Percentiles rank a stretch among this genome's conserved stretches.
Conservation (phyloP, 2,888 invertebrate genomes). For the Macrosiphum euphorbiae region DNA sequence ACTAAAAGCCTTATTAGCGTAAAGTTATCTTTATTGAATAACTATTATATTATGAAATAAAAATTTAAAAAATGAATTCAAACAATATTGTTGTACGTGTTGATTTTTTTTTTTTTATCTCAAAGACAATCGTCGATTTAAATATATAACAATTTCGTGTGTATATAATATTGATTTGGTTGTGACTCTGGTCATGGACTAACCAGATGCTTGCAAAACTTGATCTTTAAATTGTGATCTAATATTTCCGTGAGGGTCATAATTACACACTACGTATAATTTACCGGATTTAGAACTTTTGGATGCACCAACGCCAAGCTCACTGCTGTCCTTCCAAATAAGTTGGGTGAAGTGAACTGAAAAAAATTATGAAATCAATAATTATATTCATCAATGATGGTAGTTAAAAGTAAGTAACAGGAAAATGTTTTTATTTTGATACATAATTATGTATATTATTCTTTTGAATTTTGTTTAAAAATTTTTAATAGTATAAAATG, state of each 20-base stretch:
- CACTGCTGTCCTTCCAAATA: conserved; percentile 1
- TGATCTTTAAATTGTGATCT: conserved; percentile 26
- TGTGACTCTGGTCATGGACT: background rate
- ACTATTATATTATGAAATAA: conserved; percentile 39
- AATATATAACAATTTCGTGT: background rate
- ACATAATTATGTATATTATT: background rate
- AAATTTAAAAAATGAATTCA: conserved; percentile 15
- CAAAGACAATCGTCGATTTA: background rate
- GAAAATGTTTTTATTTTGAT: background rate
- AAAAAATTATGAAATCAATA: background rate
- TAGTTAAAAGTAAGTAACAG: background rate
- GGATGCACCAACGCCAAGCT: conserved; percentile 15
- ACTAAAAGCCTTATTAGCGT: conserved; percentile 51
- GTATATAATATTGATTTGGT: background rate
- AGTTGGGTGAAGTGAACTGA: conserved; percentile 49
- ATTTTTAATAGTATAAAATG: background rate
- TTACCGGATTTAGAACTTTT: conserved; percentile 1
- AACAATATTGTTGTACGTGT: background rate
- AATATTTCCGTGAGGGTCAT: conserved; percentile 6
- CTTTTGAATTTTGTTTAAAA: background rate
- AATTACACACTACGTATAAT: conserved; percentile 38
- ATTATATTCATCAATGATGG: background rate
- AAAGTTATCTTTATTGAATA: conserved; percentile 45
- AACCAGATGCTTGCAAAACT: background rate
- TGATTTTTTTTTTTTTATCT: background rate